Evolutionary conservation across 2,113 vertebrate species (phyloP).

Genomic region (Rhea americana): DNA sequence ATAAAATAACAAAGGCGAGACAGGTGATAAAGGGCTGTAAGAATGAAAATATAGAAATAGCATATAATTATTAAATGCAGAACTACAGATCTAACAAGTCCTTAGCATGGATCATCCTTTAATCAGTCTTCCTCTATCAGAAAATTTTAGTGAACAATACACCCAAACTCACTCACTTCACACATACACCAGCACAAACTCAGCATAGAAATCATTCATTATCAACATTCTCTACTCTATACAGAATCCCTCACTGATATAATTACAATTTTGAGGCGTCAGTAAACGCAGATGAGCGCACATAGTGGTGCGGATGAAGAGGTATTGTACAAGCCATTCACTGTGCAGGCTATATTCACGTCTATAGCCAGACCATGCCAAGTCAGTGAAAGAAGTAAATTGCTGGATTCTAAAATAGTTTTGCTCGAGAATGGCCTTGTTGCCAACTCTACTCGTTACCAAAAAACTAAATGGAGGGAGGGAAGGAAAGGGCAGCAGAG

Average conservation of each 20-base stretch:
- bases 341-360: slow-evolving; percentile 75
- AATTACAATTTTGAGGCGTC: slow-evolving; percentile 75
- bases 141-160: slow-evolving; percentile 86
- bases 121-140: slow-evolving; percentile 84
- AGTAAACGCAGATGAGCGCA: slow-evolving; percentile 68
- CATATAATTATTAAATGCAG: slow-evolving; percentile 87
- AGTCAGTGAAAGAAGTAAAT: slow-evolving; percentile 72
- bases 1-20: slow-evolving; percentile 89
- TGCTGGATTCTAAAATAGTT: slow-evolving; percentile 73
- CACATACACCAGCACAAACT: slow-evolving; percentile 83
- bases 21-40: slow-evolving; percentile 77
- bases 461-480: background rate
- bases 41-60: slow-evolving; percentile 85
- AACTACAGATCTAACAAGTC: slow-evolving; percentile 91
- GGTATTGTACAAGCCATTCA: slow-evolving; percentile 82
- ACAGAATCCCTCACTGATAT: slow-evolving; percentile 80
- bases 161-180: slow-evolving; percentile 92
- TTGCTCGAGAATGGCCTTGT: slow-evolving; percentile 69
- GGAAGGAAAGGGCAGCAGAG: slow-evolving; percentile 59
- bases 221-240: slow-evolving; percentile 84
- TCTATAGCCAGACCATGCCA: slow-evolving; percentile 77
- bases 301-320: slow-evolving; percentile 76
- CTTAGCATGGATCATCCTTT: slow-evolving; percentile 82
- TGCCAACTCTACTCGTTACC: slow-evolving; percentile 69
- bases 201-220: slow-evolving; percentile 78